Evolutionary conservation across 2,113 vertebrate genomes (phyloP), one percentile per base, ranked within the genome.

Genomic region (Gallinago paraguaiae): DNA sequence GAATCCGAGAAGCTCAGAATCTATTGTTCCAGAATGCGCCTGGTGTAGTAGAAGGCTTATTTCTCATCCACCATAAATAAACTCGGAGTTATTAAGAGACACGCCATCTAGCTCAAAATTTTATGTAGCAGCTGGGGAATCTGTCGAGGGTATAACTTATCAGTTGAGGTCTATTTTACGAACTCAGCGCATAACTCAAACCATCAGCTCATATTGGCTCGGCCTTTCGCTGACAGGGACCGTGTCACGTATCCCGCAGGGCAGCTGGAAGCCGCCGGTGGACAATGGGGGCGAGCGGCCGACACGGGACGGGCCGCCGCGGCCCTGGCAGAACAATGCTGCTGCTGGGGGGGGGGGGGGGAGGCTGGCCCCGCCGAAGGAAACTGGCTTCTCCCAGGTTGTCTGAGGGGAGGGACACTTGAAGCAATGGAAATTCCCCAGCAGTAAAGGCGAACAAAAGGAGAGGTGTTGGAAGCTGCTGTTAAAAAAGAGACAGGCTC

Each of bases 351-450:
- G 39, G 3, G 0, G 74, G 3, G 0, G 74, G 39, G 3, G 0
- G 0, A 87, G 93, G 17, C 67, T 90, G 92, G 91, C 93, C 90
- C 75, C 17, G 54, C 48, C 2, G 54, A 91, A 96, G 96, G 95
- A 97, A 97, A 96, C 82, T 71, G 22, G 0, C 67, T 95, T 95
- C 95, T 91, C 95, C 78, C 94, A 96, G 92, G 96, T 95, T 96
- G 85, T 92, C 75, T 8, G 64, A 95, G 78, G 94, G 93, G 93
- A 94, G 90, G 92, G 87, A 95, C 90, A 23, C 75, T 74, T 74
- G 71, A 61, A 93, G 96, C 87, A 95, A 70, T 97, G 96, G 96
- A 97, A 97, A 96, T 94, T 96, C 94, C 93, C 96, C 90, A 91
- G 90, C 93, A 93, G 59, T 70, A 90, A 90, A 76, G 41, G 37